Base-by-base conservation (phyloP, 1,140 invertebrate species). In the Aphaenogaster floridana region DNA sequence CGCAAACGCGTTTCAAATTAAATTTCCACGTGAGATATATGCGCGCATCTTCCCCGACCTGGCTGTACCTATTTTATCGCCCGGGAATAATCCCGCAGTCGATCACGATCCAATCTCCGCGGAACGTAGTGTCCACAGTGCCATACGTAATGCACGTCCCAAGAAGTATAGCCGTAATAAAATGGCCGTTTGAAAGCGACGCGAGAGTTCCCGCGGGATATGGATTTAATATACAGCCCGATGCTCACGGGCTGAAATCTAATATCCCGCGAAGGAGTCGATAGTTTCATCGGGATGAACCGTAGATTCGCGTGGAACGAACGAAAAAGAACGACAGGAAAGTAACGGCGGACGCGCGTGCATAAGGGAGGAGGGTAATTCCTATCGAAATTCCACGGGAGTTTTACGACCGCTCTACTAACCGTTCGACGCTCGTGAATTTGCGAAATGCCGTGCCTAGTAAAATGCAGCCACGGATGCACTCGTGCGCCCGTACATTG, bases 391-490 rank as follows among this genome's bases (percentile, higher is more conserved):
- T 86, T 86, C 85, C 76, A 86, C 50, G 64, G 85, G 64, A 81
- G 63, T 86, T 86, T 86, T 86, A 86, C 64, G 85, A 79, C 52
- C 77, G 85, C 39, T 68, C 52, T 21, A 48, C 63, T 86, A 86
- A 86, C 85, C 85, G 77, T 86, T 86, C 85, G 76, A 71, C 63
- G 85, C 77, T 86, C 85, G 77, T 86, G 85, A 86, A 86, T 86
- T 80, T 86, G 85, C 77, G 77, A 86, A 81, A 66, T 80, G 64
- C 50, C 61, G 28, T 61, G 77, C 42, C 74, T 86, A 86, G 77
- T 86, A 86, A 86, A 86, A 80, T 81, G 85, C 76, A 50, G 50
- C 85, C 39, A 81, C 85, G 77, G 59, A 86, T 71, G 64, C 52
- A 6, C 11, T 28, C 63, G 39, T 42, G 17, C 42, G 78, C 45